These are phyloP conservation scores for Clarias platycephalus DNA, from an alignment of 2,797 vertebrate species.

Conservation along the genomic window DNA sequence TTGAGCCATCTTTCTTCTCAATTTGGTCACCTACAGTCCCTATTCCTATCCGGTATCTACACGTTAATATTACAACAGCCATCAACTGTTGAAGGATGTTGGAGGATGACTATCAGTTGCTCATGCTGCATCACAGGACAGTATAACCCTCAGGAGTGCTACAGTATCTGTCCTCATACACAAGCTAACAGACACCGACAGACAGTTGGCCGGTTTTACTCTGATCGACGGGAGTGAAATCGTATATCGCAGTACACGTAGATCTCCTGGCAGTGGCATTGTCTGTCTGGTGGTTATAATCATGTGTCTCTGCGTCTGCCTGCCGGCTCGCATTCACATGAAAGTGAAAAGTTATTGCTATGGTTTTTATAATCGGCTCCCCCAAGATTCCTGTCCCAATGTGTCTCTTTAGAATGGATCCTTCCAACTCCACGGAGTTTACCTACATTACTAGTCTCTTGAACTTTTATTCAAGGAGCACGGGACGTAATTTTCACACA, in stretches of 20 bases:
- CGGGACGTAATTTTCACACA: no score
- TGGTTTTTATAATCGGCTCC: not conserved
- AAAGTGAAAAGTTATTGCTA: not conserved
- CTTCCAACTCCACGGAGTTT: not conserved
- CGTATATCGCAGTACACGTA: not conserved
- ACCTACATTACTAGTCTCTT: not conserved
- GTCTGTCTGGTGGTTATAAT: not conserved
- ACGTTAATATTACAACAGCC: no score
- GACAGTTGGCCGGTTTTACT: not conserved
- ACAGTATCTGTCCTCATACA: not conserved
- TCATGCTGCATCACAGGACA: not conserved
- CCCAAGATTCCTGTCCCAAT: not conserved
- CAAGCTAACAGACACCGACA: not conserved
- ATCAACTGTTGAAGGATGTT: no score
- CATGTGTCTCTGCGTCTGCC: no score
- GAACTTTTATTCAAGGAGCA: not conserved
- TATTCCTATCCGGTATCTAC: no score
- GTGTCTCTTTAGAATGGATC: not conserved
- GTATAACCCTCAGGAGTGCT: not conserved
- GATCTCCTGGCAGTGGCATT: not conserved
- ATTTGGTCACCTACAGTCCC: no score
- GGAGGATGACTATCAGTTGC: not conserved
- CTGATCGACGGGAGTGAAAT: not conserved
- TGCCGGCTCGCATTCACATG: not conserved
- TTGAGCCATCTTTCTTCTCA: no score